phyloP scores from a whole-genome alignment of 2,888 invertebrate species.

The Pardosa pseudoannulata region DNA sequence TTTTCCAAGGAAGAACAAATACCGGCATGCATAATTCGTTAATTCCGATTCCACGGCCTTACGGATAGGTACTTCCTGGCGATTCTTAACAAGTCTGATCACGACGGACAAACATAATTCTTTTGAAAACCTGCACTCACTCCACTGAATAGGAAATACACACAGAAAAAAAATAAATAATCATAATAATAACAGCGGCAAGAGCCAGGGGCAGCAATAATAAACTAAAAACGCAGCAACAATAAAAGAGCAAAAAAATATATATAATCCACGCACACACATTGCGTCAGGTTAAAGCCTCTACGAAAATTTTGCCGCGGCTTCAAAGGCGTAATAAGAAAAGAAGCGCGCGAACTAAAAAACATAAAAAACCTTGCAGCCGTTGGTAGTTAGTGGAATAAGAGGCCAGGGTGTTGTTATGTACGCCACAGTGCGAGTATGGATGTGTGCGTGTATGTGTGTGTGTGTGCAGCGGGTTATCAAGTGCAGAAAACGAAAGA shows the following conservation, averaged over 20 bases:
- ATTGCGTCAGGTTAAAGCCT: slow-evolving; percentile 29
- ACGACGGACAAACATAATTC: slow-evolving; percentile 10
- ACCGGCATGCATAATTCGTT: background rate
- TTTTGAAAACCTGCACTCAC: slow-evolving; percentile 14
- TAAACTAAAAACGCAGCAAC: slow-evolving; percentile 11
- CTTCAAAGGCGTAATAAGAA: slow-evolving; percentile 61
- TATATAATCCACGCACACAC: slow-evolving; percentile 10
- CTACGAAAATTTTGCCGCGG: slow-evolving; percentile 36
- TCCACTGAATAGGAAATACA: background rate
- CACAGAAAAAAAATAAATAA: background rate
- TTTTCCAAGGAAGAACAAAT: too few relatives aligned
- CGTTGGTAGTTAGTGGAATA: slow-evolving; percentile 65
- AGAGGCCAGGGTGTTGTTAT: slow-evolving; percentile 70
- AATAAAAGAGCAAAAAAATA: slow-evolving; percentile 14
- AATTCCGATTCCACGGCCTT: background rate
- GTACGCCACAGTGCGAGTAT: slow-evolving; percentile 43
- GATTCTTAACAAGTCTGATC: slow-evolving; percentile 15
- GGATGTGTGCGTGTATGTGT: slow-evolving; percentile 30
- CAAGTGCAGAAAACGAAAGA: slow-evolving; percentile 43
- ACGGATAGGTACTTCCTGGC: background rate
- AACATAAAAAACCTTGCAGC: slow-evolving; percentile 8
- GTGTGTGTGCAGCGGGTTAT: slow-evolving; percentile 52
- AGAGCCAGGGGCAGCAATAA: slow-evolving; percentile 18
- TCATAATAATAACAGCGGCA: slow-evolving; percentile 17
- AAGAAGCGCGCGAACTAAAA: slow-evolving; percentile 31